Evolutionary conservation across 2,888 invertebrate species (phyloP).

Genomic region (Pseudanteris insignis): DNA sequence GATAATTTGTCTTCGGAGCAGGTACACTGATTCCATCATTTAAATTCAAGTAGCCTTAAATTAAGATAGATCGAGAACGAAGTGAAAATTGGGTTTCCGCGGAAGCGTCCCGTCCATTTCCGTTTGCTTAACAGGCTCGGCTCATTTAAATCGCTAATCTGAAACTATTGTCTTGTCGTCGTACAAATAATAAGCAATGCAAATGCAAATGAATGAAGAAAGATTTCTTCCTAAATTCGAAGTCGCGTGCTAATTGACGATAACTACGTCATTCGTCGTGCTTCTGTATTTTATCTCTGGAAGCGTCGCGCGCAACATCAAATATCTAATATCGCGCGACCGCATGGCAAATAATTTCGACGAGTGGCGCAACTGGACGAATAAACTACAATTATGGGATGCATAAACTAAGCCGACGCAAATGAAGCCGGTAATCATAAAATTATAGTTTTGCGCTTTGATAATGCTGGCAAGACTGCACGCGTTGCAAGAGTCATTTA

Average conservation of each 20-base stretch:
- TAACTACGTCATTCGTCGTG: no score
- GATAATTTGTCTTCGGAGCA: no score
- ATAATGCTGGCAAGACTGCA: slow-evolving; percentile 2
- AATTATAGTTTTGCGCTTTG: slow-evolving; percentile 22
- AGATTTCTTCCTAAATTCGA: slow-evolving; percentile 11
- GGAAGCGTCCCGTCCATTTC: no score
- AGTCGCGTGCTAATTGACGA: slow-evolving; percentile 3
- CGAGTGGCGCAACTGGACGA: slow-evolving; percentile 14
- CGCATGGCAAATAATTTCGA: slow-evolving; percentile 24
- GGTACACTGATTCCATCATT: no score
- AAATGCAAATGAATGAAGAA: slow-evolving; percentile 24
- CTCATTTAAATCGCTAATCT: slow-evolving; percentile 10
- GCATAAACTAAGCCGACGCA: not conserved
- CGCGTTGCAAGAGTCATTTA: slow-evolving; percentile 4
- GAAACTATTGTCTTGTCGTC: slow-evolving; percentile 4
- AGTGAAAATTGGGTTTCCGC: no score
- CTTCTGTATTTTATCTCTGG: no score
- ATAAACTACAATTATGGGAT: slow-evolving; percentile 1
- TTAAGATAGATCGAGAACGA: no score
- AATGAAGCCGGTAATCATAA: slow-evolving; percentile 21
- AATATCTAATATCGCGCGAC: slow-evolving; percentile 22
- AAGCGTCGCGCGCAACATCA: slow-evolving; percentile 8
- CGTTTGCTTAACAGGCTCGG: no score
- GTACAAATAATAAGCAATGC: slow-evolving; percentile 20
- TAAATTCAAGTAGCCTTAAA: no score